Evolutionary conservation across 2,888 invertebrate species (phyloP), one percentile per base, ranked within the genome.

Genomic region (Maniola hyperantus): DNA sequence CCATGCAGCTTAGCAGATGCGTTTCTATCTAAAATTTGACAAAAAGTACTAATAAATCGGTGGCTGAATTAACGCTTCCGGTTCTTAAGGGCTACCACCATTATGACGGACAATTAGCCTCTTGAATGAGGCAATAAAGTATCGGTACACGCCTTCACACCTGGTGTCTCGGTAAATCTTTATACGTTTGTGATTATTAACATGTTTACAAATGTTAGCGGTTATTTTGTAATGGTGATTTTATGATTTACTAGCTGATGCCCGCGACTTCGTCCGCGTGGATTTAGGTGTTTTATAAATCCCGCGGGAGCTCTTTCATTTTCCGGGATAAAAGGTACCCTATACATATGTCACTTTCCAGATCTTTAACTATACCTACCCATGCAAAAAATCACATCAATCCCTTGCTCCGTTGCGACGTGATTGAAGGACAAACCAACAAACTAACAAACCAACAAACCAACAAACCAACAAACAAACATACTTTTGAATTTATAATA

Each of bases 131-230:
- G 55, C 54, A 61, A 70, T 69, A 68, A 72, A 67, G 59, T 66
- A 71, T 71, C 68, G 71, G 62, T 72, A 68, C 68, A 72, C 68
- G 71, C 72, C 70, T 53, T 64, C 63, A 70, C 75, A 75, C 73
- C 75, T 75, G 75, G 75, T 64, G 55, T 51, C 67, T 61, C 33
- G 15, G 8, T 59, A n/a, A 36, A 54, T 67, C 54, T 53, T 68
- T 65, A 62, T 59, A 34, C 20, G 36, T 53, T 44, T 34, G 55
- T 66, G 57, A 64, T 66, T 66, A 64, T 64, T 46, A 66, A 20
- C 15, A 66, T 68, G 67, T 66, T 71, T 65, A 60, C 66, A 69
- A 66, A 64, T 59, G 58, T 54, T 61, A 39, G 7, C 36, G 55
- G 18, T 55, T 58, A 50, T 57, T 58, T 62, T 58, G 18, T 53